Percentiles rank a stretch among this genome's conserved stretches.
phyloP scores from a whole-genome alignment of 2,113 vertebrate genomes.

The Anolis carolinensis region DNA sequence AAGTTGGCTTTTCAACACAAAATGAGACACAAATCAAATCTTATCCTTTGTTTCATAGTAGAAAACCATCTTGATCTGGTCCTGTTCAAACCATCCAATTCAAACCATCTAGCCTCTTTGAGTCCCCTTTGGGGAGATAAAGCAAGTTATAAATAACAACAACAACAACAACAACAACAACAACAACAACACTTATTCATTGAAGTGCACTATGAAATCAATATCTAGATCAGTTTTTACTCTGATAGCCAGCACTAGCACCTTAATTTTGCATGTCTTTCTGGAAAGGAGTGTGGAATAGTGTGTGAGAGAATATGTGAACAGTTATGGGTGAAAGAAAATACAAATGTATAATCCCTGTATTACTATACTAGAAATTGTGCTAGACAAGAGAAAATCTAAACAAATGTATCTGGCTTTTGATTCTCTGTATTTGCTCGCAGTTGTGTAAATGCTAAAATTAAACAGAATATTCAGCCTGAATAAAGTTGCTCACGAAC shows the following conservation, averaged over 20 bases:
- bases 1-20: too few species aligned
- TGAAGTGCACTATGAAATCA: neutral
- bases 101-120: too few species aligned
- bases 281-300: neutral
- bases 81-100: neutral
- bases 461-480: constrained; percentile 20
- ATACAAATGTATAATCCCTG: constrained; percentile 30
- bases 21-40: too few species aligned
- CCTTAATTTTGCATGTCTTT: neutral
- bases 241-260: neutral
- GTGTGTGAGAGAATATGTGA: constrained; percentile 20
- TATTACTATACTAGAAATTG: constrained; percentile 55
- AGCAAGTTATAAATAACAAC: too few species aligned
- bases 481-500: constrained; percentile 58
- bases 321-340: constrained; percentile 63
- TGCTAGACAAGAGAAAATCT: constrained; percentile 41
- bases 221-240: neutral
- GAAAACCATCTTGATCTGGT: too few species aligned
- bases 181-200: neutral
- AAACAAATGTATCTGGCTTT: constrained; percentile 41
- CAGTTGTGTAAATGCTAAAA: constrained; percentile 50
- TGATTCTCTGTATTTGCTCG: constrained; percentile 11
- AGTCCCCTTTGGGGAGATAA: too few species aligned
- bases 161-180: too few species aligned
- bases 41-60: too few species aligned